phyloP scores from a whole-genome alignment of 2,113 vertebrate species.

The Grallaria varia region DNA sequence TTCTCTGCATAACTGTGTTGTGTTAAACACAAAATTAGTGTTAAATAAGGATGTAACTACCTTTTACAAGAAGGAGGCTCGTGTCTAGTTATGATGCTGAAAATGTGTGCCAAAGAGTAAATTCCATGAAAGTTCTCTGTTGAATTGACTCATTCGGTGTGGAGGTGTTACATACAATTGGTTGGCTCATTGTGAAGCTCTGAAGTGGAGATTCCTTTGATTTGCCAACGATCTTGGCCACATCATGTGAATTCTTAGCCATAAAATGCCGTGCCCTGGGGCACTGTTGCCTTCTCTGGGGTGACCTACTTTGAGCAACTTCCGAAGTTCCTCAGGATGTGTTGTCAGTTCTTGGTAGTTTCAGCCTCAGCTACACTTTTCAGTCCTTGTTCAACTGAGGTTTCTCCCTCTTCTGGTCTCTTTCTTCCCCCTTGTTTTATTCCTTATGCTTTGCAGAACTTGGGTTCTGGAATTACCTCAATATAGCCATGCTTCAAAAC shows the following conservation, averaged over 20 bases:
- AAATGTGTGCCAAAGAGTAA: not conserved
- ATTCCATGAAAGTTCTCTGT: not conserved
- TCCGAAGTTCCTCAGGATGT: not conserved
- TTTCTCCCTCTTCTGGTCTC: not conserved
- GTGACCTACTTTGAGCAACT: not conserved
- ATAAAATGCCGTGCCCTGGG: not conserved
- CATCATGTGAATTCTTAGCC: not conserved
- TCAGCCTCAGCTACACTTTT: not conserved
- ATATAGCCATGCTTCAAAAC: not conserved
- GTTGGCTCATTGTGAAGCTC: not conserved
- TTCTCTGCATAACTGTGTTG: not conserved
- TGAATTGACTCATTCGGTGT: not conserved
- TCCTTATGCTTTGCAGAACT: not conserved
- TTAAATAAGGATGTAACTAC: not conserved
- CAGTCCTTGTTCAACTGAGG: not conserved
- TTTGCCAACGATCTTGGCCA: not conserved
- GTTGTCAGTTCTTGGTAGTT: not conserved
- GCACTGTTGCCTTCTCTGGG: not conserved
- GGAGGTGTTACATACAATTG: not conserved
- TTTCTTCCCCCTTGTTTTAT: not conserved
- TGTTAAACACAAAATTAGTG: not conserved
- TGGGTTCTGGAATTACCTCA: not conserved
- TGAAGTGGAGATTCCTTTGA: not conserved
- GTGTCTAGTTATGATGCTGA: not conserved
- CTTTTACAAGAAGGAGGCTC: not conserved